Evolutionary conservation across 2,797 vertebrate species (phyloP), one percentile per base, ranked within the genome.

Genomic region (Muscicapa comitata): DNA sequence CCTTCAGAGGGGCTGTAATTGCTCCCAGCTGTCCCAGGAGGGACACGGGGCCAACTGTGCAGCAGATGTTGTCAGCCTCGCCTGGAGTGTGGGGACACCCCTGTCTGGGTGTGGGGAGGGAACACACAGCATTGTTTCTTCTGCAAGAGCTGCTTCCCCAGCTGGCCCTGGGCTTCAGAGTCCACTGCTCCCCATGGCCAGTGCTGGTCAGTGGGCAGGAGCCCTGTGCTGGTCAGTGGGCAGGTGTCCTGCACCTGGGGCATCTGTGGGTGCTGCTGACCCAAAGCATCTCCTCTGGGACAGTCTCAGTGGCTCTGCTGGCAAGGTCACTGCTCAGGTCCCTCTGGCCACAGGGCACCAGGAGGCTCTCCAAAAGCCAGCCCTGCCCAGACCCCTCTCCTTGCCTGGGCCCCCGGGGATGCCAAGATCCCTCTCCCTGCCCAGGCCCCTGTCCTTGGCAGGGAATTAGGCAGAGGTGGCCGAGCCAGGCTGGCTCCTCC

Each of bases 1-100:
- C 90, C 91, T 68, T 1, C 61, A 37, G 53, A 67, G 88, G 74
- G 66, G 47, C 78, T 2, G 17, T 88, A 91, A 96, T 90, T 82
- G 87, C 71, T 85, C 43, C 89, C 96, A 95, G 95, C 90, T 95
- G 94, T 76, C 91, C 96, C 67, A 15, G 93, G 92, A 68, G 47
- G 66, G 48, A 51, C 48, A 51, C 8, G 8, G 35, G 85, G 89
- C 77, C 87, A 86, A 53, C 82, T 90, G 93, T 23, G 29, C 57
- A 94, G 92, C 76, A 78, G 93, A 93, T 88, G 93, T 42, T 59
- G 88, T 2, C 21, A 18, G 50, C 50, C 66, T 40, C 6, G 3
- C 25, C 50, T 10, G 12, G 71, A 4, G 7, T 9, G 28, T 3
- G 10, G 92, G 91, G 93, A 90, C 94, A 93, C 31, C 68, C 67